Conservation (phyloP, 2,888 invertebrate genomes). For the Shargacucullia verbasci region DNA sequence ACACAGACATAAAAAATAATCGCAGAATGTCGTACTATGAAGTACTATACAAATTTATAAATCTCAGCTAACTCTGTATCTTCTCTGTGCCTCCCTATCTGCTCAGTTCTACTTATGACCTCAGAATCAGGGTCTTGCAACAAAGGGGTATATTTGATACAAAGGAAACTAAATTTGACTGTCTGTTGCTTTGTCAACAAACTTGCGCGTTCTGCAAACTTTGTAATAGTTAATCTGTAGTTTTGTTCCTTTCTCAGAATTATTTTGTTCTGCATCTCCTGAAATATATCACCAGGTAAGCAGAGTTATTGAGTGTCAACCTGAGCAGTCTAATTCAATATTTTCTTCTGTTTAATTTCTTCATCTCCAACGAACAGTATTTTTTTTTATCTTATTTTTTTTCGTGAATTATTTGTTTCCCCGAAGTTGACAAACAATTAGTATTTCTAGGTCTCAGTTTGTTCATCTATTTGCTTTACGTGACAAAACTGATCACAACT, state of each 20-base stretch:
- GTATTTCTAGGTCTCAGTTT: slow-evolving; percentile 10
- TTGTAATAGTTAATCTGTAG: background rate
- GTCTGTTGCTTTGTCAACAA: slow-evolving; percentile 29
- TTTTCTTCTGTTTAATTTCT: too few species aligned
- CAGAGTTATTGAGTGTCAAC: too few species aligned
- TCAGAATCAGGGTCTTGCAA: slow-evolving; percentile 7
- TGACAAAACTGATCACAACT: slow-evolving; percentile 34
- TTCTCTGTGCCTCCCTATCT: background rate
- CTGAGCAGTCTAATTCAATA: too few species aligned
- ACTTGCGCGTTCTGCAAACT: slow-evolving; percentile 26
- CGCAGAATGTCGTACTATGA: too few species aligned
- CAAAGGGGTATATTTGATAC: slow-evolving; percentile 2
- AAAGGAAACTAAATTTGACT: slow-evolving; percentile 30
- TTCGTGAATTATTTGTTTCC: too few species aligned
- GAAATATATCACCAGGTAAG: too few species aligned
- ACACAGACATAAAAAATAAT: too few species aligned
- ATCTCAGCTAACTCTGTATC: too few species aligned
- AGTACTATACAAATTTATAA: too few species aligned
- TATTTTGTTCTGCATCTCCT: slow-evolving; percentile 1
- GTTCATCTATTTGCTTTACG: slow-evolving; percentile 24
- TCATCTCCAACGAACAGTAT: too few species aligned
- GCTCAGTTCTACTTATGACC: background rate
- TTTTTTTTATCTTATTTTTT: too few species aligned
- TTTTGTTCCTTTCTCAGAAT: background rate
- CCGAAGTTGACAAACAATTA: slow-evolving; percentile 13